Evolutionary conservation across 2,888 invertebrate species (phyloP), one percentile per base, ranked within the genome.

Genomic region (Ephialtes manifestator): DNA sequence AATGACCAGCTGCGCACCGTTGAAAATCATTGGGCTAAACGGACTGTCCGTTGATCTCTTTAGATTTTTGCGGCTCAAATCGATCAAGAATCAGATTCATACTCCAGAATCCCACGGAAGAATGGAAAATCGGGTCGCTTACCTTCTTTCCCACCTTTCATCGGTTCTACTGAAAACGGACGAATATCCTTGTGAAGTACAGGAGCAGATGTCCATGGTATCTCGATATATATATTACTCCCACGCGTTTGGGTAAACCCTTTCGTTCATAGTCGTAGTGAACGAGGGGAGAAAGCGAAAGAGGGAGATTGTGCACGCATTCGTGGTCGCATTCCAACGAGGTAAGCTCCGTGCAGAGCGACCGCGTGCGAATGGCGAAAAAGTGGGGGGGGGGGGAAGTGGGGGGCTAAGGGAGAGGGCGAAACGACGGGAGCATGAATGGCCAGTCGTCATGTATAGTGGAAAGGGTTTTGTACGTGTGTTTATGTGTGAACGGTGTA

Each of bases 341-440:
- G 81, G 31, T 78, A 65, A 78, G 74, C 72, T 67, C 51, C 65
- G 31, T 20, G 20, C 13, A 13, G 60, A 39, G 68, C 43, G 67
- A 67, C 51, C 70, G 79, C 68, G 70, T 43, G 79, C 53, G 53
- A 63, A 84, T 85, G 81, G 88, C 82, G 85, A 86, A 68, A 87
- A 87, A 86, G 85, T 58, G 85, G 85, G 75, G 72, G 74, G 31
- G 63, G 28, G 39, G 65, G 85, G 85, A 75, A 70, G 74, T 20
- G 63, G 28, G 39, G 65, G 72, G 60, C 58, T 81, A 86, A 81
- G 81, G 75, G 74, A 70, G 58, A 68, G 67, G 83, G 43, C 20
- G 24, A 60, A 18, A 70, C 58, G 60, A 83, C 67, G 85, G 81
- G 84, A 81, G 76, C 67, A 75, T 80, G 83, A 85, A 85, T 83